Percentiles rank a stretch among this genome's conserved stretches.
phyloP scores from a whole-genome alignment of 2,888 invertebrate genomes.

The Notodonta dromedarius region DNA sequence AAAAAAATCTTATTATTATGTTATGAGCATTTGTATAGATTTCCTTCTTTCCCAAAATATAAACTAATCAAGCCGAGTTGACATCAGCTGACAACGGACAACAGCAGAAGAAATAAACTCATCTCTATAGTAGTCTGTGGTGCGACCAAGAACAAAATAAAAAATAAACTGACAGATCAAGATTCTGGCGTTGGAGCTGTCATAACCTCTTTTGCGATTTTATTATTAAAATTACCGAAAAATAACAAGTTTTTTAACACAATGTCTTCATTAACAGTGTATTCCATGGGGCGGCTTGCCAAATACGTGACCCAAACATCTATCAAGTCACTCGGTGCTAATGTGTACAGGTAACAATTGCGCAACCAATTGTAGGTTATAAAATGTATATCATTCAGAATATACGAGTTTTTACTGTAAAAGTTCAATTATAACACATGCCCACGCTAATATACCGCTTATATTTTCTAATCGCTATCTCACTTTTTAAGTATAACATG shows the following conservation, averaged over 20 bases:
- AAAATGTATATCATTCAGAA: conserved; percentile 23
- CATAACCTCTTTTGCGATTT: conserved; percentile 54
- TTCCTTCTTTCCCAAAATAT: too few relatives aligned
- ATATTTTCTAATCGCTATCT: not conserved
- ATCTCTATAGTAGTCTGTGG: too few relatives aligned
- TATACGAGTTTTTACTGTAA: conserved; percentile 13
- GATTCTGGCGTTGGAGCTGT: conserved; percentile 35
- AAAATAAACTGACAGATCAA: conserved; percentile 35
- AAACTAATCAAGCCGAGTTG: too few relatives aligned
- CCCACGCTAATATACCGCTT: not conserved
- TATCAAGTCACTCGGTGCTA: conserved; percentile 65
- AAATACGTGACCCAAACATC: conserved; percentile 78
- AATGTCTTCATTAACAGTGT: conserved; percentile 82
- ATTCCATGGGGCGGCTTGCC: conserved; percentile 75
- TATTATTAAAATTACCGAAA: conserved; percentile 4
- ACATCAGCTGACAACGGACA: too few relatives aligned
- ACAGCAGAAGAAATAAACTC: too few relatives aligned
- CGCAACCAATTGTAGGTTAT: conserved; percentile 62
- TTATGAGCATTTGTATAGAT: too few relatives aligned
- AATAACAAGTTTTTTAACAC: conserved; percentile 14
- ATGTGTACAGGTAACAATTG: conserved; percentile 79
- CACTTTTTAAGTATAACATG: not conserved
- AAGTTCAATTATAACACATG: conserved; percentile 4
- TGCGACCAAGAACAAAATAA: too few relatives aligned
- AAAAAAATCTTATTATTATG: too few relatives aligned